These are phyloP conservation scores for Catocala sponsa DNA, from an alignment of 2,888 invertebrate species.

Conservation along the genomic window DNA sequence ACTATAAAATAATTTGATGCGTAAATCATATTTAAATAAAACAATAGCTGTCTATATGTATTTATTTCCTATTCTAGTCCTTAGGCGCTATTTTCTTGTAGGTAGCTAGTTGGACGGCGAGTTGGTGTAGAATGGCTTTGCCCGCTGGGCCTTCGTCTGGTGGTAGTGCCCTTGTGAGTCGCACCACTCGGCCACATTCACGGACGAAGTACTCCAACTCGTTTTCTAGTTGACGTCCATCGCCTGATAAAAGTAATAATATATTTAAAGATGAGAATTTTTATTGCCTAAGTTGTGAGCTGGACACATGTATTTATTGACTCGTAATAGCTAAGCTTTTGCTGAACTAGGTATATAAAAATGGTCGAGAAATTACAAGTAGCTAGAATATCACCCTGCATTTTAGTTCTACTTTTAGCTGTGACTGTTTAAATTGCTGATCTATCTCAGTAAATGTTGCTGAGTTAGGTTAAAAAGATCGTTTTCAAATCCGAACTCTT, in stretches of 20 bases:
- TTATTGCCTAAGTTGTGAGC: no score
- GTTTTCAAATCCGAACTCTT: no score
- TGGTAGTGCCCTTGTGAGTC: slow-evolving; percentile 93
- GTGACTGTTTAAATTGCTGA: no score
- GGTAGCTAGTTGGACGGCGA: slow-evolving; percentile 93
- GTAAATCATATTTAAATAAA: slow-evolving; percentile 23
- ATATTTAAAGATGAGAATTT: background rate
- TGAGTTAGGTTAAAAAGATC: no score
- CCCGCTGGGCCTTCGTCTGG: slow-evolving; percentile 87
- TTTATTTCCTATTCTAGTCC: slow-evolving; percentile 59
- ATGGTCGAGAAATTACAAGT: no score
- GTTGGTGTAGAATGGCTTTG: slow-evolving; percentile 92
- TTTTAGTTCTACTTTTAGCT: no score
- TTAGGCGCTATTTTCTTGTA: slow-evolving; percentile 92
- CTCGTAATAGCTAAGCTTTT: no score
- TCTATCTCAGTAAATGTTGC: no score
- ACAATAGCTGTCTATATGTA: slow-evolving; percentile 47
- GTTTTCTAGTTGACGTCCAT: slow-evolving; percentile 86
- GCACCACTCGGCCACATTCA: slow-evolving; percentile 94
- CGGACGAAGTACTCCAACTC: slow-evolving; percentile 97
- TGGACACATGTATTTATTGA: no score
- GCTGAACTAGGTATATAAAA: no score
- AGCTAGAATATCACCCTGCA: no score
- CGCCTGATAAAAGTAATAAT: slow-evolving; percentile 60
- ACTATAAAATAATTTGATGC: no score